phyloP scores from a whole-genome alignment of 2,888 invertebrate species.

The Autographa pulchrina region DNA sequence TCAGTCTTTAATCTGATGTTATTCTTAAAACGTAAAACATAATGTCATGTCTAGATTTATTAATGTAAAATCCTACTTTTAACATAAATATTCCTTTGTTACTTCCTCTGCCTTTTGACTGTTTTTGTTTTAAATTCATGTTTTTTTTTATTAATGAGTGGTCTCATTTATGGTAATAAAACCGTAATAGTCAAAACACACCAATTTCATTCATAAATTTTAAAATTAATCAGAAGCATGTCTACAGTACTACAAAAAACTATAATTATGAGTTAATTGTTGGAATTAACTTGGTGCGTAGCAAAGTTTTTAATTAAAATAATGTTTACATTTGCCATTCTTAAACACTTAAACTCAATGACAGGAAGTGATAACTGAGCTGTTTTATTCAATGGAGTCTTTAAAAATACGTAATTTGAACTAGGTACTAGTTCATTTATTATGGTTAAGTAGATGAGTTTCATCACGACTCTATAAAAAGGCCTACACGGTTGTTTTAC shows the following conservation, averaged over 20 bases:
- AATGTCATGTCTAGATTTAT: not conserved
- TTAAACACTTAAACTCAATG: conserved; percentile 32
- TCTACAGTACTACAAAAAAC: conserved; percentile 20
- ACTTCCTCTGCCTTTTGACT: not conserved
- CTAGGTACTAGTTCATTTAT: conserved; percentile 15
- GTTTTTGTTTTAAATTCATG: not conserved
- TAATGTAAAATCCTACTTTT: too few relatives aligned
- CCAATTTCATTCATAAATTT: conserved; percentile 43
- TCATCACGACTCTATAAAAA: not conserved
- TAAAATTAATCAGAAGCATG: conserved; percentile 38
- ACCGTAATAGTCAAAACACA: not conserved
- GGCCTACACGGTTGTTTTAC: not conserved
- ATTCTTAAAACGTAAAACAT: not conserved
- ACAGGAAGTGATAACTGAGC: conserved; percentile 36
- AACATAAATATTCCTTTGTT: not conserved
- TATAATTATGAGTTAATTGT: not conserved
- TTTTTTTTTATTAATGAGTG: not conserved
- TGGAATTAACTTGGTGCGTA: not conserved
- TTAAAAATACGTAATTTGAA: conserved; percentile 16
- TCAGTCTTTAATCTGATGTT: not conserved
- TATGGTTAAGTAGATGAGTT: conserved; percentile 1
- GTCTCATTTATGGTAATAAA: not conserved
- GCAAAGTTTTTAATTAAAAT: conserved; percentile 18
- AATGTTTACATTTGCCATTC: conserved; percentile 36
- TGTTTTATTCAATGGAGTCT: conserved; percentile 32